These are phyloP conservation scores for Vollenhovia emeryi DNA, from an alignment of 1,140 invertebrate species.

Conservation along the genomic window DNA sequence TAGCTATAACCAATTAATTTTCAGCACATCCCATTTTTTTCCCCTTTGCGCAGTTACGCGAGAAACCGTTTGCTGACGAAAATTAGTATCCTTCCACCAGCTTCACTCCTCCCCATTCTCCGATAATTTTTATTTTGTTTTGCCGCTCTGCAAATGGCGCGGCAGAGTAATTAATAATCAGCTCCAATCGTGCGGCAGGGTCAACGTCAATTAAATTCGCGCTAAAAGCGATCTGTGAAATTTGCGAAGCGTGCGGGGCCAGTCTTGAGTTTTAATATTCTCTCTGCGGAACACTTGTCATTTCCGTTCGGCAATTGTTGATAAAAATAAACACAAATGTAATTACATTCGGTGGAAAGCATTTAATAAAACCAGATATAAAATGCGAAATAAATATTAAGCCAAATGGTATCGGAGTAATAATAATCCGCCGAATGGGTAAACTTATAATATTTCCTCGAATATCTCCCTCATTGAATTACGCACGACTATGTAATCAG, in stretches of 20 bases:
- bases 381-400: neutral
- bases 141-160: constrained; percentile 33
- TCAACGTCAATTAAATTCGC: constrained; percentile 43
- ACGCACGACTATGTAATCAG: neutral
- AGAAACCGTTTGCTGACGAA: constrained; percentile 26
- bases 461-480: neutral
- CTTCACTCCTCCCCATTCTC: neutral
- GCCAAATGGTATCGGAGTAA: neutral
- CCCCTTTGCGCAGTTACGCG: neutral
- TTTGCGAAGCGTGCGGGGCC: neutral
- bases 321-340: neutral
- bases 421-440: neutral
- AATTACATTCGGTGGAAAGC: neutral
- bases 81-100: constrained; percentile 14
- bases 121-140: constrained; percentile 24
- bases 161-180: constrained; percentile 51
- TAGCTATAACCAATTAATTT: constrained; percentile 25
- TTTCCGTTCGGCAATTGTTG: neutral
- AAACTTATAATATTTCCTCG: neutral
- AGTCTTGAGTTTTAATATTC: neutral
- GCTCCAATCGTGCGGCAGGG: neutral
- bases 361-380: neutral
- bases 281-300: neutral
- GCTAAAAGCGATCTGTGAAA: constrained; percentile 3
- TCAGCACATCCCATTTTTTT: neutral